These are phyloP conservation scores for Syngnathus floridae DNA, from an alignment of 2,113 vertebrate species.

Conservation along the genomic window DNA sequence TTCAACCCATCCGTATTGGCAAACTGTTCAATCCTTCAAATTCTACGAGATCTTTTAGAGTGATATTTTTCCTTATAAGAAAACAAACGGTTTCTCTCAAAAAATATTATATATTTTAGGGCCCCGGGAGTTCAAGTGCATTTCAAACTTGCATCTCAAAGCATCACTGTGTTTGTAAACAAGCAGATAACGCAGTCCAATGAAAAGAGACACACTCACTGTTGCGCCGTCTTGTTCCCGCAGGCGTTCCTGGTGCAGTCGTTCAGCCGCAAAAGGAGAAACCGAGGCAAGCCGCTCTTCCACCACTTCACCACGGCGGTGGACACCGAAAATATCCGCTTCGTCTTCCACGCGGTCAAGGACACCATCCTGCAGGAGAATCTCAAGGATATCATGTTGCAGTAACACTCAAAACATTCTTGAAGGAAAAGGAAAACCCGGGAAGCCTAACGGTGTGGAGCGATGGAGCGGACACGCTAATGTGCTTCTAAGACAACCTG, in stretches of 20 bases:
- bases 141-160: no score
- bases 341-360: constrained; percentile 94
- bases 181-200: background rate
- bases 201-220: background rate
- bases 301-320: constrained; percentile 97
- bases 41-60: no score
- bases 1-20: background rate
- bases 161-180: no score
- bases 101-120: no score
- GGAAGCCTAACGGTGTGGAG: constrained; percentile 29
- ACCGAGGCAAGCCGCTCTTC: constrained; percentile 87
- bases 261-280: constrained; percentile 86
- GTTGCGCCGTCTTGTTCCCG: constrained; percentile 6
- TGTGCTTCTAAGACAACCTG: constrained; percentile 39
- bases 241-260: constrained; percentile 85
- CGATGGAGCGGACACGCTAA: constrained; percentile 11
- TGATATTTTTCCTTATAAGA: no score
- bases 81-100: no score
- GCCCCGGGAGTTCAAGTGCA: no score
- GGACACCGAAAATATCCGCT: constrained; percentile 96
- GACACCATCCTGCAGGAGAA: constrained; percentile 98
- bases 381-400: constrained; percentile 97
- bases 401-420: constrained; percentile 68
- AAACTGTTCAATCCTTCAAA: no score
- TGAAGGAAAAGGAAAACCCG: constrained; percentile 12